phyloP scores from a whole-genome alignment of 2,888 invertebrate genomes.

The Eristalis pertinax region DNA sequence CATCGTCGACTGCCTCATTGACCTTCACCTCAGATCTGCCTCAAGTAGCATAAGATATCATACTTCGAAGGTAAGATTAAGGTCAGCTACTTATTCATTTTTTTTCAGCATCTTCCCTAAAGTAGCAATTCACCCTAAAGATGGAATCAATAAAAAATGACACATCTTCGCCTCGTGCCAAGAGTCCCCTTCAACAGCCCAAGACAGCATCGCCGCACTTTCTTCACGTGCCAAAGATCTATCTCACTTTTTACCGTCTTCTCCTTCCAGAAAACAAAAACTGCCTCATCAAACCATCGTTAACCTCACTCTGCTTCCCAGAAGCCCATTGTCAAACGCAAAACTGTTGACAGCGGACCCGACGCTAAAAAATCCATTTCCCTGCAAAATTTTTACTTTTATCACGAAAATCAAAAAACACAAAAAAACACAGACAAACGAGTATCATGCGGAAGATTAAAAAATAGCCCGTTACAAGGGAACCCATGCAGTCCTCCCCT shows the following conservation, averaged over 20 bases:
- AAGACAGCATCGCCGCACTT: constrained; percentile 15
- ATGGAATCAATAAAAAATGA: background rate
- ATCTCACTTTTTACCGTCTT: constrained; percentile 3
- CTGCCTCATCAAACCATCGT: constrained; percentile 66
- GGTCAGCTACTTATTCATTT: background rate
- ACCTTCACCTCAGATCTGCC: background rate
- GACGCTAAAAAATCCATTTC: constrained; percentile 33
- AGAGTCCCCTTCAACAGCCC: background rate
- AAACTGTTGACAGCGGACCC: constrained; percentile 43
- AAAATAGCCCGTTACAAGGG: constrained; percentile 67
- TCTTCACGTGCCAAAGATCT: constrained; percentile 36
- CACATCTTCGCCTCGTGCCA: background rate
- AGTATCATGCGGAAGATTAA: constrained; percentile 59
- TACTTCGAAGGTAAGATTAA: background rate
- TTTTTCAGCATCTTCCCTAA: background rate
- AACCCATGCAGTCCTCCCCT: background rate
- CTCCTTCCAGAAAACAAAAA: background rate
- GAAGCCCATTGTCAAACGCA: constrained; percentile 25
- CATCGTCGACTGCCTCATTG: background rate
- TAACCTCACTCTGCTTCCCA: constrained; percentile 59
- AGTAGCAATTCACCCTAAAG: background rate
- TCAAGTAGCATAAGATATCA: background rate
- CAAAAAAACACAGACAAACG: constrained; percentile 6
- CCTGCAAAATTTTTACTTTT: constrained; percentile 11
- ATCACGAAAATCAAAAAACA: background rate